phyloP scores from a whole-genome alignment of 2,888 invertebrate species.

The Schizotus pectinicornis region DNA sequence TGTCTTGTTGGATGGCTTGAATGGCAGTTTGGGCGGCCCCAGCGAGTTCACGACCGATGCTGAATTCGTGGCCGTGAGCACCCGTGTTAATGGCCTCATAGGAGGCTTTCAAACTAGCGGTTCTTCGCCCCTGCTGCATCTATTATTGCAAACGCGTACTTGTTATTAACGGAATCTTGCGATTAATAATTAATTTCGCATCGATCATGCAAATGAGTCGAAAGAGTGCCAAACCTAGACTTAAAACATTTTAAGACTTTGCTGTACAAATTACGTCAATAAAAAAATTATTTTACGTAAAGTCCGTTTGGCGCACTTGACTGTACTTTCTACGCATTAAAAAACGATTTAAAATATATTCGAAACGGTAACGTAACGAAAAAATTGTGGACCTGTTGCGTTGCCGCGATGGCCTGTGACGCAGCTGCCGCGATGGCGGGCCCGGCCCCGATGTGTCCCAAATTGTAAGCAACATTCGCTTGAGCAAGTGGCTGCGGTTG shows the following conservation, averaged over 20 bases:
- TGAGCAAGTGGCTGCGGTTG: slow-evolving; percentile 48
- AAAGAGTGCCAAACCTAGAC: neutral
- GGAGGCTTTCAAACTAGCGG: slow-evolving; percentile 92
- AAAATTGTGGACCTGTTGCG: slow-evolving; percentile 72
- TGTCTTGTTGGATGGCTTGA: slow-evolving; percentile 68
- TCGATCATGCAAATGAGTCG: neutral
- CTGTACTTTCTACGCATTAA: too few species aligned
- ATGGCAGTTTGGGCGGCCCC: slow-evolving; percentile 76
- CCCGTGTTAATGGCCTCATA: slow-evolving; percentile 86
- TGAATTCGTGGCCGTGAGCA: slow-evolving; percentile 65
- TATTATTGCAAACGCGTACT: slow-evolving; percentile 47
- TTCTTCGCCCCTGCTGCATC: slow-evolving; percentile 94
- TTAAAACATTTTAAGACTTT: too few species aligned
- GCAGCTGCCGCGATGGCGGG: slow-evolving; percentile 93
- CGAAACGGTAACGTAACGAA: neutral
- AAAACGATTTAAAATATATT: neutral
- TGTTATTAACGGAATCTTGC: slow-evolving; percentile 5
- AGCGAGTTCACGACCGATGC: slow-evolving; percentile 73
- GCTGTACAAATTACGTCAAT: too few species aligned
- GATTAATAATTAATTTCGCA: too few species aligned
- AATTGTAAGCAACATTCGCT: slow-evolving; percentile 68
- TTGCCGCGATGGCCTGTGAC: slow-evolving; percentile 94
- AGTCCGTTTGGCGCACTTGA: too few species aligned
- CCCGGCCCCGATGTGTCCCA: slow-evolving; percentile 86
- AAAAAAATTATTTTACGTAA: neutral